Evolutionary conservation across 2,113 vertebrate genomes (phyloP), one percentile per base, ranked within the genome.

Genomic region (Nannospalax galili): DNA sequence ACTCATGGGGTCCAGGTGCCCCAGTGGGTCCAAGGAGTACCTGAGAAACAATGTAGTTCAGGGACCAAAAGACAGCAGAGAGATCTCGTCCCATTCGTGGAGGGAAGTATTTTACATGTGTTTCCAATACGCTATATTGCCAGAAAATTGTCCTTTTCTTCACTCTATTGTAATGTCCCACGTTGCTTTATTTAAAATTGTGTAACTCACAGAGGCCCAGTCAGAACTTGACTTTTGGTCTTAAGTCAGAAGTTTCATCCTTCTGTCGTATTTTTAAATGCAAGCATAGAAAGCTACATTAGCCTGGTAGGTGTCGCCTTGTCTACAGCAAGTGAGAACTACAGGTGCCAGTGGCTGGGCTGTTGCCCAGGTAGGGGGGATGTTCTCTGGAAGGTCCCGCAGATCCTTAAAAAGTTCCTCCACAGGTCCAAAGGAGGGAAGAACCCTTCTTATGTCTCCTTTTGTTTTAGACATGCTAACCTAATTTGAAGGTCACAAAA

Each of bases 131-230:
- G 32, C 82, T 82, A 16, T 60, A 28, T 65, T 91, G 37, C 37
- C 62, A 35, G 35, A 88, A 93, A 64, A 56, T 28, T 80, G 48
- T 1, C 20, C 75, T 62, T 89, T 70, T 64, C 78, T 69, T 72
- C 16, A 37, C 26, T 78, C n/a, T 45, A 1, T 60, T 90, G 26
- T 84, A 80, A 56, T 72, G 62, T 75, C 32, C 62, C 87, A 89
- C 78, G 75, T 78, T 89, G 87, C 87, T 89, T 77, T 89, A 65
- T 52, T 89, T 89, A 89, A 89, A 78, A 65, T 78, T 89, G 87
- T 30, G 65, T 24, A 78, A 65, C 58, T 93, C 77, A 81, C 52
- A 67, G 67, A 84, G 65, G 32, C 42, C 26, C 32, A n/a, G 9
- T 77, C 35, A 35, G 90, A 91, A 45, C 28, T 56, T 0, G 30